Evolutionary conservation across 1,140 invertebrate species (phyloP).

Genomic region (Zaprionus africanus): DNA sequence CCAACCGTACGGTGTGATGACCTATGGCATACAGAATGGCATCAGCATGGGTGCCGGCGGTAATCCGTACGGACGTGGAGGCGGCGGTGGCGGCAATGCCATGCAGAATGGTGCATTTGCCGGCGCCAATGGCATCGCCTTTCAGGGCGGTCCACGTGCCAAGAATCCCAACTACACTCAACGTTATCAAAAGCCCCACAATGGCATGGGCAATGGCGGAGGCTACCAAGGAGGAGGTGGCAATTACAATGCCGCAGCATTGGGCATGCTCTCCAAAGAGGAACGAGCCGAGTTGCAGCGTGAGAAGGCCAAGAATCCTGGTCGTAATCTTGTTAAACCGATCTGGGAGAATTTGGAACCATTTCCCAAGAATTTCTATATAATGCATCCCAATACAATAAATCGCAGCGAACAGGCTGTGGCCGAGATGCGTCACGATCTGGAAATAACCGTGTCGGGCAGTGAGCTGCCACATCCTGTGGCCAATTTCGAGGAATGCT

Average conservation of each 20-base stretch:
- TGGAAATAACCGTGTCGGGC: constrained; percentile 95
- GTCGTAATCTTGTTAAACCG: constrained; percentile 92
- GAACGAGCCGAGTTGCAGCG: constrained; percentile 86
- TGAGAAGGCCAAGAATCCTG: constrained; percentile 89
- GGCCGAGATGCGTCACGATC: constrained; percentile 88
- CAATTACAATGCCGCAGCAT: constrained; percentile 71
- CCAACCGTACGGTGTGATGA: constrained; percentile 69
- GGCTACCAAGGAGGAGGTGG: constrained; percentile 63
- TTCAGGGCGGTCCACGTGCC: constrained; percentile 68
- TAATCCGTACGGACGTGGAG: constrained; percentile 58
- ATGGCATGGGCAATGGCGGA: constrained; percentile 55
- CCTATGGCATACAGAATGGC: constrained; percentile 72
- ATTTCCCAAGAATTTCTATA: constrained; percentile 97
- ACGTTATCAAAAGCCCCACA: constrained; percentile 77
- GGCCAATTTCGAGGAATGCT: constrained; percentile 94
- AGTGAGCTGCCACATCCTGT: constrained; percentile 93
- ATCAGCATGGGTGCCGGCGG: constrained; percentile 61
- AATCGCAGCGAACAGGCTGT: constrained; percentile 90
- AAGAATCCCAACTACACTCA: constrained; percentile 76
- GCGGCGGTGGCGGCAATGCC: constrained; percentile 44
- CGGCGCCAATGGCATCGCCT: constrained; percentile 57
- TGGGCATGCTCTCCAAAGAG: constrained; percentile 80
- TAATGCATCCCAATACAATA: constrained; percentile 91
- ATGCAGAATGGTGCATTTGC: constrained; percentile 67
- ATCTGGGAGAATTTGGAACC: constrained; percentile 93